These are phyloP conservation scores for Nipponia nippon DNA, from an alignment of 2,113 vertebrate genomes.

Conservation along the genomic window DNA sequence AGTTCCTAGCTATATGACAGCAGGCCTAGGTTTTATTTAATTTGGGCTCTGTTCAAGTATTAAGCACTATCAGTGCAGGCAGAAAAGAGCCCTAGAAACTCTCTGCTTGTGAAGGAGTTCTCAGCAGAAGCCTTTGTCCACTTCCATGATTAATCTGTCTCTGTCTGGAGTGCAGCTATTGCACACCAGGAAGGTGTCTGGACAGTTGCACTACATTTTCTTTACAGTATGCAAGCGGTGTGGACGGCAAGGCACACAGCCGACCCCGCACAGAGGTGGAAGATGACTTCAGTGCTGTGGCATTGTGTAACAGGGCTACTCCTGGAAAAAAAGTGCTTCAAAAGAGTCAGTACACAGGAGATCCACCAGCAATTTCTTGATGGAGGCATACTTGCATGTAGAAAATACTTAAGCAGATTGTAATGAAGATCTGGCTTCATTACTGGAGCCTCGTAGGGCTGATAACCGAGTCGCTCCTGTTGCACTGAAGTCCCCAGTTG, in stretches of 20 bases:
- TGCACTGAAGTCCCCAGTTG: neutral
- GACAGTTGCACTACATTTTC: neutral
- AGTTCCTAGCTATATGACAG: neutral
- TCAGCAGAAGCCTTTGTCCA: neutral
- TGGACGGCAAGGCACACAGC: neutral
- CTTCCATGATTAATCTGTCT: neutral
- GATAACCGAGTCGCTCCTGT: neutral
- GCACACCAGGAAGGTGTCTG: neutral
- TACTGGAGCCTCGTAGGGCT: neutral
- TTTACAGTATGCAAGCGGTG: neutral
- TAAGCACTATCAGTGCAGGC: neutral
- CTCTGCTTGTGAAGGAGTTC: neutral
- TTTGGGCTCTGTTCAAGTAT: neutral
- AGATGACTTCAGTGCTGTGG: neutral
- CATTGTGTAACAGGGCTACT: neutral
- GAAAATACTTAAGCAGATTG: conserved; percentile 8
- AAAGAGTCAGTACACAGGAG: neutral
- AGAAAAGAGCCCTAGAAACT: neutral
- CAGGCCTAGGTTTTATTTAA: neutral
- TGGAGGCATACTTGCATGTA: neutral
- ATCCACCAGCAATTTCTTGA: neutral
- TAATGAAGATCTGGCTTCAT: conserved; percentile 23
- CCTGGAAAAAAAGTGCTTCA: neutral
- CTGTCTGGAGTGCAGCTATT: neutral
- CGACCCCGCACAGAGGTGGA: neutral